Base-by-base conservation (phyloP, 2,888 invertebrate species). In the Vanessa cardui region DNA sequence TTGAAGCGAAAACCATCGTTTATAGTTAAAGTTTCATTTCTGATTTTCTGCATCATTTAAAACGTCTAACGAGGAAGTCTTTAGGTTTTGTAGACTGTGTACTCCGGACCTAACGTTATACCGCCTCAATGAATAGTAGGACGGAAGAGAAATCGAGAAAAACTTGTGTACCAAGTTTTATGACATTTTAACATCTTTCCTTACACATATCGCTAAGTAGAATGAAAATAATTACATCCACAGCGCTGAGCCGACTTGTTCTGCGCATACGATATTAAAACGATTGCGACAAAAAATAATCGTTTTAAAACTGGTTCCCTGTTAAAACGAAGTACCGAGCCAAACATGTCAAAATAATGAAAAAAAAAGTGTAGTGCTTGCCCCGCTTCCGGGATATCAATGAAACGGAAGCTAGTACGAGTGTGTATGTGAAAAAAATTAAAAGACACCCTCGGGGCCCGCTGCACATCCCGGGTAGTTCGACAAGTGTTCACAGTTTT, bases 401-500 rank as follows among this genome's bases (percentile, higher is more conserved):
- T 83, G 72, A 80, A 82, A 72, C 85, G 88, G 88, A 89, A 85
- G 84, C 76, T 72, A 73, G 76, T 75, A 77, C 69, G 78, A 84
- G 82, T 83, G 78, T 73, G 73, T 76, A 73, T 62, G 73, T 72
- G 68, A 80, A 82, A 82, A 83, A 78, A 78, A 73, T 73, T 74
- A 78, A 85, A 81, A 79, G 77, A 77, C 82, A 81, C 83, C 86
- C 83, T 78, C 74, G 74, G 78, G 74, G 79, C 18, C 16, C 47
- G 18, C 18, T 39, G 39, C 16, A 15, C 80, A 82, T 83, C 83
- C 83, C 78, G 74, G 73, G 69, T 81, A 85, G 39, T 12, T 82
- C 83, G 83, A 78, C 84, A 87, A 87, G 87, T 85, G 82, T 80
- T 74, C 75, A 45, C 50, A 66, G 73, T 83, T 83, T 83, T 85